These are phyloP conservation scores for Stegostoma tigrinum DNA, from an alignment of 2,113 vertebrate genomes.

Conservation along the genomic window DNA sequence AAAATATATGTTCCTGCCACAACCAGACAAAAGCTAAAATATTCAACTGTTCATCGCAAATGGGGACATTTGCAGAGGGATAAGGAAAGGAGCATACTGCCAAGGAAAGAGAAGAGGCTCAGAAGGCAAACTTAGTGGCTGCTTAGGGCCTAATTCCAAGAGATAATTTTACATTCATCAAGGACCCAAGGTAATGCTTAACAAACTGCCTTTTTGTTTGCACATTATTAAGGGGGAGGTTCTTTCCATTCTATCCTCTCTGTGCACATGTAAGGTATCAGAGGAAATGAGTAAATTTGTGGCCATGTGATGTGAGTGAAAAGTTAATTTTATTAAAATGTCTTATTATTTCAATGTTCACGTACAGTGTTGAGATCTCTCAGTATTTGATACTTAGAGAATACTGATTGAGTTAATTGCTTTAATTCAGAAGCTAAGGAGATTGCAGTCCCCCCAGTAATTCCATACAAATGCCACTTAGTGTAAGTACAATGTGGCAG, in stretches of 20 bases:
- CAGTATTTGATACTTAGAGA: constrained; percentile 6
- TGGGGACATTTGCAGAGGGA: neutral
- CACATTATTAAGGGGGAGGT: neutral
- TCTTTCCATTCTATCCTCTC: constrained; percentile 4
- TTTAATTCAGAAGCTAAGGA: constrained; percentile 35
- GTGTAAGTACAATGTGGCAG: constrained; percentile 31
- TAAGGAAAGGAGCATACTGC: neutral
- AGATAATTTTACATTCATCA: constrained; percentile 11
- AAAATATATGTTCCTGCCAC: neutral
- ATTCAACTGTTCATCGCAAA: neutral
- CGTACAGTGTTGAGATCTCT: constrained; percentile 21
- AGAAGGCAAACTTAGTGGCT: neutral
- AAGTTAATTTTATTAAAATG: constrained; percentile 32
- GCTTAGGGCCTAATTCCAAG: constrained; percentile 5
- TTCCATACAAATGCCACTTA: constrained; percentile 37
- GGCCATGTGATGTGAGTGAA: neutral
- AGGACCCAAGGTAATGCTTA: constrained; percentile 23
- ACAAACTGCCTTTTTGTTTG: constrained; percentile 24
- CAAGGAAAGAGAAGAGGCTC: neutral
- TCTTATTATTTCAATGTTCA: constrained; percentile 34
- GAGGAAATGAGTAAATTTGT: neutral
- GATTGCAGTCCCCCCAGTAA: constrained; percentile 36
- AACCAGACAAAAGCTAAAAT: neutral
- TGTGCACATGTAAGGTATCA: neutral
- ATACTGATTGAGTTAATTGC: constrained; percentile 31